phyloP scores from a whole-genome alignment of 2,113 vertebrate genomes.

The Hyperopisus bebe region DNA sequence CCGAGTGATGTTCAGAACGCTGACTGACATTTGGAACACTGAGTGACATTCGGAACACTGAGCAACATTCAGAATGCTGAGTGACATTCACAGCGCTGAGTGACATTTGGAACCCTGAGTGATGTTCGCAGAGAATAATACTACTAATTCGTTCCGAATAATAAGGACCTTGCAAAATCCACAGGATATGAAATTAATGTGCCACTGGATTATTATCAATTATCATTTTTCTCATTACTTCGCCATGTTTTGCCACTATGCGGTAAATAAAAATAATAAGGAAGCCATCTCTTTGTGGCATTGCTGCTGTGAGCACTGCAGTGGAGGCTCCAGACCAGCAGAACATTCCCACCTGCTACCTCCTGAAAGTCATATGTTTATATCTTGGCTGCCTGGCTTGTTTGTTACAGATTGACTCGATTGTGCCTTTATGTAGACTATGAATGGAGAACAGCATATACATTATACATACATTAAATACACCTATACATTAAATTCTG shows the following conservation, averaged over 20 bases:
- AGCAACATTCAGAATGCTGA: too few species aligned
- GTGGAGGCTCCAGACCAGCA: background rate
- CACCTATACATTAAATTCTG: background rate
- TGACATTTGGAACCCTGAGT: background rate
- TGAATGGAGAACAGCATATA: background rate
- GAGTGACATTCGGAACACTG: background rate
- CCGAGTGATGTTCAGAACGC: background rate
- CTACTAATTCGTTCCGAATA: constrained; percentile 43
- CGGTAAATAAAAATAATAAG: constrained; percentile 18
- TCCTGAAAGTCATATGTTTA: background rate
- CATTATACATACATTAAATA: too few species aligned
- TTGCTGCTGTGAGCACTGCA: background rate
- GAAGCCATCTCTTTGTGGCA: constrained; percentile 11
- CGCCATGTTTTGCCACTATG: constrained; percentile 26
- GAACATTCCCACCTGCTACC: background rate
- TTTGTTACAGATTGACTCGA: background rate
- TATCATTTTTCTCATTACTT: constrained; percentile 51
- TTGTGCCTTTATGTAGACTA: background rate
- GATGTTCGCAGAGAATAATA: background rate
- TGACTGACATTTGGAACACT: background rate
- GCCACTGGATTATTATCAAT: constrained; percentile 47
- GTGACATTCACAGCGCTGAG: background rate
- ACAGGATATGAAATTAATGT: constrained; percentile 49
- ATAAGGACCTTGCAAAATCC: constrained; percentile 44
- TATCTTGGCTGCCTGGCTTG: background rate